A percentile compares a stretch with the other conserved stretches of the same genome.
These are phyloP conservation scores for Caenorhabditis afra DNA, from an alignment of 2,888 invertebrate genomes.

Conservation along the genomic window DNA sequence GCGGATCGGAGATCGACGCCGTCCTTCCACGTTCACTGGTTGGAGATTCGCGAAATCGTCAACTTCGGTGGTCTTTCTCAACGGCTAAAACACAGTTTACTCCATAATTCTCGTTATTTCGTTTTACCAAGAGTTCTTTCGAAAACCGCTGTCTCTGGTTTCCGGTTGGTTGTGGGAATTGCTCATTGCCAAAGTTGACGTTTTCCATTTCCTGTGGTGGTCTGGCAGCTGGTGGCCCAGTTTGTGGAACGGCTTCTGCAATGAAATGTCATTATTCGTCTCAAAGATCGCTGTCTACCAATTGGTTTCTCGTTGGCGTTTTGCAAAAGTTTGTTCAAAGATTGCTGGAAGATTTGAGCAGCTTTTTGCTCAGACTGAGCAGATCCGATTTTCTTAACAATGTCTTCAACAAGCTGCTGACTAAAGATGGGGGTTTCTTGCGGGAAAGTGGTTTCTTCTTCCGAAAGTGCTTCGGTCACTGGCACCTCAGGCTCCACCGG, in stretches of 20 bases:
- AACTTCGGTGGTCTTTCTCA: constrained; percentile 34
- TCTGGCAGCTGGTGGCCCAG: constrained; percentile 55
- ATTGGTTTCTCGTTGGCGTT: constrained; percentile 59
- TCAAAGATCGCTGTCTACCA: constrained; percentile 1
- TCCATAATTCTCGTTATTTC: background rate
- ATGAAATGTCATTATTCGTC: background rate
- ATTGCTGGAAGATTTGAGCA: constrained; percentile 69
- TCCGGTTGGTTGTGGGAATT: constrained; percentile 53
- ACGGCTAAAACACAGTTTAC: constrained; percentile 49
- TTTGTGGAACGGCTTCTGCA: constrained; percentile 36
- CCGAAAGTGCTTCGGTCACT: constrained; percentile 26
- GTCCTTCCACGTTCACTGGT: constrained; percentile 61
- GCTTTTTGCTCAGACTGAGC: constrained; percentile 66
- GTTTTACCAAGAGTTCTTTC: constrained; percentile 65
- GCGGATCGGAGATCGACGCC: constrained; percentile 69
- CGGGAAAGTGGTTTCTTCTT: constrained; percentile 51
- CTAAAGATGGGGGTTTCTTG: constrained; percentile 54
- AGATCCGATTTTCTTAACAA: constrained; percentile 66
- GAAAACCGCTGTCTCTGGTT: constrained; percentile 60
- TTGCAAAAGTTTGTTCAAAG: constrained; percentile 59
- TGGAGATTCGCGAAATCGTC: constrained; percentile 60
- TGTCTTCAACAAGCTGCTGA: constrained; percentile 59
- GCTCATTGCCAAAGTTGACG: constrained; percentile 43
- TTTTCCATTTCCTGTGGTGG: constrained; percentile 45
- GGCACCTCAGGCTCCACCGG: constrained; percentile 42